These are phyloP conservation scores for Dreissena polymorpha DNA, from an alignment of 1,140 invertebrate species.

Conservation along the genomic window DNA sequence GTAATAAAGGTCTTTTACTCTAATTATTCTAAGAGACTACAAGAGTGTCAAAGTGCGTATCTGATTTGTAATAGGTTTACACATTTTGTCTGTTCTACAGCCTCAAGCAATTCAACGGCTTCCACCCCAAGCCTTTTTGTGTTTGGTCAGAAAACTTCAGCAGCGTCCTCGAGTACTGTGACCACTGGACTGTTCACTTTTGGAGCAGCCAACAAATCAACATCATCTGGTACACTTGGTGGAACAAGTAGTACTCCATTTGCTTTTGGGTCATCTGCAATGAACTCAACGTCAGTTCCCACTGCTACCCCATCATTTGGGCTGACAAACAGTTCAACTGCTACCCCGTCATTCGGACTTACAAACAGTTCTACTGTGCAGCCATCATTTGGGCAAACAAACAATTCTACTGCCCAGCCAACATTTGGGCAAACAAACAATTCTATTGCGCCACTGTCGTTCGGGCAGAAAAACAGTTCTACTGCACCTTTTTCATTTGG, in stretches of 20 bases:
- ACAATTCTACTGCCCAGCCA: background rate
- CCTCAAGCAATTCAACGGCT: background rate
- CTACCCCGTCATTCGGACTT: background rate
- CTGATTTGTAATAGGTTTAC: no score
- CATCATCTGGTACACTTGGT: no score
- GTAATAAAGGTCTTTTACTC: no score
- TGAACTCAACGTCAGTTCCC: background rate
- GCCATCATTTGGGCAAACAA: constrained; percentile 23
- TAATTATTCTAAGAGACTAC: no score
- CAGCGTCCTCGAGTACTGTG: background rate
- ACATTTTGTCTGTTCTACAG: background rate
- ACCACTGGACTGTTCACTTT: constrained; percentile 7
- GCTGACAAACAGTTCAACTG: background rate
- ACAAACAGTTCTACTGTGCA: background rate
- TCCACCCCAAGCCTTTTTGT: background rate
- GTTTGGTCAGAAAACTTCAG: constrained; percentile 23
- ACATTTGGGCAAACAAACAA: no score
- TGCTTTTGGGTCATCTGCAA: background rate
- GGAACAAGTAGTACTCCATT: background rate
- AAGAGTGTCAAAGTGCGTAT: no score
- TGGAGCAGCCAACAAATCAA: constrained; percentile 12
- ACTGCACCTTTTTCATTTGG: background rate
- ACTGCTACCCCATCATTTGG: background rate
- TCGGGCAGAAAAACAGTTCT: background rate
- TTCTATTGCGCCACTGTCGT: no score